A percentile compares a stretch with the other conserved stretches of the same genome.
Evolutionary conservation across 2,797 vertebrate genomes (phyloP).

Genomic region (Sparus aurata): DNA sequence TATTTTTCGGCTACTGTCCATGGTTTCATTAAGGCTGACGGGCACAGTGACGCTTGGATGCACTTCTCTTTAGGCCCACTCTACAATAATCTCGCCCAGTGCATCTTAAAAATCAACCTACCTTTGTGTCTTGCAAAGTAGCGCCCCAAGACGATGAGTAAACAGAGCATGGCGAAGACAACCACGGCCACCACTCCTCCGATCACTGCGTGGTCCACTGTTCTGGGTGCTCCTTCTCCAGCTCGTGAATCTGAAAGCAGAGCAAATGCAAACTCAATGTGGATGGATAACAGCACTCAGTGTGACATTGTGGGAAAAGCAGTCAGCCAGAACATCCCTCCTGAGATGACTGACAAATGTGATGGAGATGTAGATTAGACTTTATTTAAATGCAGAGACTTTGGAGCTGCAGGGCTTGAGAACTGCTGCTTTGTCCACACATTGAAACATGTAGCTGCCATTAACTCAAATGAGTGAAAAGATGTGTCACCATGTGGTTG

Average conservation of each 20-base stretch:
- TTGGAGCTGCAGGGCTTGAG: slow-evolving; percentile 6
- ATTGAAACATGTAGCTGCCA: neutral
- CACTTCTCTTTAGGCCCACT: neutral
- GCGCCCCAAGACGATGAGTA: slow-evolving; percentile 97
- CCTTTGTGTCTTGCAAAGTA: slow-evolving; percentile 99
- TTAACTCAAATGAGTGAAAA: neutral
- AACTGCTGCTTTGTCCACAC: slow-evolving; percentile 12
- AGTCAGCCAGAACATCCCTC: slow-evolving; percentile 9
- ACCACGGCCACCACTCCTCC: slow-evolving; percentile 98
- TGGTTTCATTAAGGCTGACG: neutral
- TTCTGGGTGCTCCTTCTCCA: slow-evolving; percentile 92
- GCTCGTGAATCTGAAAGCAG: slow-evolving; percentile 93
- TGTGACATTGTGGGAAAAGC: neutral
- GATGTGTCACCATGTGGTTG: neutral
- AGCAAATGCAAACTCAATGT: slow-evolving; percentile 6
- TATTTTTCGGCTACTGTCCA: neutral
- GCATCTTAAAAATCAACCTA: slow-evolving; percentile 65
- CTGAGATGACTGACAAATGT: slow-evolving; percentile 15
- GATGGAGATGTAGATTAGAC: slow-evolving; percentile 15
- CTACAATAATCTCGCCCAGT: neutral
- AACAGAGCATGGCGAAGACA: slow-evolving; percentile 98
- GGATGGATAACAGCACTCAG: neutral
- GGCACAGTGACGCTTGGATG: neutral
- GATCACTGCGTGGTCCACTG: slow-evolving; percentile 97
- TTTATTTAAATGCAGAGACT: slow-evolving; percentile 5